Base-by-base conservation (phyloP, 2,113 vertebrate species). In the Eulemur rufifrons region DNA sequence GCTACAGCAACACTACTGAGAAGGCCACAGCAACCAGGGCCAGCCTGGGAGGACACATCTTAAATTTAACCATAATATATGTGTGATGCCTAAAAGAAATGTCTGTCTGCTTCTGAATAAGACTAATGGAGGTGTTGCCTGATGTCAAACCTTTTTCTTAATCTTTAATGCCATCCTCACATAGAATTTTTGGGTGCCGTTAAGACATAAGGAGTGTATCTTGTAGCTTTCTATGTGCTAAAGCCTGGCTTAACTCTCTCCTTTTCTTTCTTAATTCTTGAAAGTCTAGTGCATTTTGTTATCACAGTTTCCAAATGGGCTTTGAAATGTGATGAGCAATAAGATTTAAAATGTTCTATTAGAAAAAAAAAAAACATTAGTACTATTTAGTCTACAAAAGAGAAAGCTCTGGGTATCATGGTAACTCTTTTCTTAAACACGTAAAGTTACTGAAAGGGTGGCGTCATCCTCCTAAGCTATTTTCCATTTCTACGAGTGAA, bases 1-100 rank as follows among this genome's bases (percentile, higher is more conserved):
- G 63, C 54, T 4, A 32, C 0, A 54, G 50, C 14, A 54, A 17
- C 23, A 29, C 0, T 21, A 20, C 12, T 18, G 3, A 47, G 8
- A 7, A 68, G 63, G 5, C 37, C 37, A n/a, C 3, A 11, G 23
- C 37, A 20, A 59, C 15, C 69, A 32, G 25, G 34, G 12, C 45
- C 6, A 0, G n/a, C 12, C 39, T 45, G 14, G 6, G 6, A 86
- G 1, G 25, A n/a, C 25, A 39, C 5, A 86, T 68, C 50, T 69
- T 45, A 47, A 64, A 87, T 94, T 9, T 71, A 86, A 50, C 12
- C 25, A n/a, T 61, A 74, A 42, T 84, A 7, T 15, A 3, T 32
- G 1, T 42, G 56, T 74, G 34, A 87, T 8, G 14, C 18, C n/a
- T 42, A 6, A 0, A 50, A 18, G 27, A 59, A 86, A 45, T 21